A percentile compares a stretch with the other conserved stretches of the same genome.
Conservation (phyloP, 2,797 vertebrate species). For the Martes flavigula region DNA sequence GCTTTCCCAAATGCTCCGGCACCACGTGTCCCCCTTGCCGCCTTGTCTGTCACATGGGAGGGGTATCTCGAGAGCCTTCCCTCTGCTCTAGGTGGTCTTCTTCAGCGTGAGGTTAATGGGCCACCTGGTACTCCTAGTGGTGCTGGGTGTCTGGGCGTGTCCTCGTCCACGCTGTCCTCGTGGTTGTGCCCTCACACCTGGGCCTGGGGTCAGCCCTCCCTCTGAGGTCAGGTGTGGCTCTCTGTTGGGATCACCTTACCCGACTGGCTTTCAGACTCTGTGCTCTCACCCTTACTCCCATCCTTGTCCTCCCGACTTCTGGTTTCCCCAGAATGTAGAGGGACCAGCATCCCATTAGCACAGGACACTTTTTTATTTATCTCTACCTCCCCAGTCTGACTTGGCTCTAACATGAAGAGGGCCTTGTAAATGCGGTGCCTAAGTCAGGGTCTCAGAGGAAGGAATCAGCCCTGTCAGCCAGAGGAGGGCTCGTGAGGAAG, state of each 20-base stretch:
- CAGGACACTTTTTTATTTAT: not conserved
- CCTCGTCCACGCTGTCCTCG: not conserved
- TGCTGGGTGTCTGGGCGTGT: not conserved
- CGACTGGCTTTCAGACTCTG: not conserved
- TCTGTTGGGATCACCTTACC: not conserved
- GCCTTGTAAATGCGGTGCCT: not conserved
- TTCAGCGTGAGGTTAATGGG: fast-evolving
- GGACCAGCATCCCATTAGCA: not conserved
- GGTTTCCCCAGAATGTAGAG: fast-evolving
- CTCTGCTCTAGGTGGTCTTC: not conserved
- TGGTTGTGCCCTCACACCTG: not conserved
- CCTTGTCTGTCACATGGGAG: fast-evolving
- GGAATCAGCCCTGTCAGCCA: not conserved
- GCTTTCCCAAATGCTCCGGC: not conserved
- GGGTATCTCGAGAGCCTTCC: fast-evolving
- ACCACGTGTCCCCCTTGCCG: fast-evolving
- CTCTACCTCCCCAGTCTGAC: not conserved
- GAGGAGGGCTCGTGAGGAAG: not conserved
- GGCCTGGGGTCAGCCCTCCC: no score
- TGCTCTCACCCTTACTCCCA: fast-evolving
- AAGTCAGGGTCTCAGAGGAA: not conserved
- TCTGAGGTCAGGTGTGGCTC: fast-evolving
- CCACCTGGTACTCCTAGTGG: fast-evolving
- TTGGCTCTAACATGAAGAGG: not conserved
- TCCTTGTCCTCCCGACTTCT: not conserved